Evolutionary conservation across 2,113 vertebrate genomes (phyloP).

Genomic region (Gobiocypris rarus): DNA sequence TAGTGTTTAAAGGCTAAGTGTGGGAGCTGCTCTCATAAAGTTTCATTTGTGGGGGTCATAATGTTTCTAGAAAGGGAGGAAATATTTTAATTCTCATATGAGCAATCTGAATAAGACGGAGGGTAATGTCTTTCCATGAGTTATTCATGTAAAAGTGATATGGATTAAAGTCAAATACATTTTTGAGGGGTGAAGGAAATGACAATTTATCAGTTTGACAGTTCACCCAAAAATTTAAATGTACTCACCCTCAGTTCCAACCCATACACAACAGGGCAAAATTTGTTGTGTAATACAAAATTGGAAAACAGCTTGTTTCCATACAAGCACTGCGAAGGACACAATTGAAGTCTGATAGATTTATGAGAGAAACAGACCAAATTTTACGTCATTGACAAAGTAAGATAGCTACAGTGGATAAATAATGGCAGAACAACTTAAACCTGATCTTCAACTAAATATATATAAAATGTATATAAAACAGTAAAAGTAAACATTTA

Average conservation of each 20-base stretch:
- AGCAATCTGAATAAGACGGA: background rate
- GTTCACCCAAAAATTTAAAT: background rate
- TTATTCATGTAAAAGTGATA: background rate
- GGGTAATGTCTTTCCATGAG: background rate
- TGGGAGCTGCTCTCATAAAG: background rate
- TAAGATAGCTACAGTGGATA: too few species aligned
- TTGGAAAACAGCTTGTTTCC: too few species aligned
- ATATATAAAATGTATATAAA: background rate
- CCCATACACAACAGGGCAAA: too few species aligned
- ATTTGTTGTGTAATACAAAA: too few species aligned
- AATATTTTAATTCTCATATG: background rate
- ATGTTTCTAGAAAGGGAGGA: background rate
- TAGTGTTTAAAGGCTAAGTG: slow-evolving; percentile 7
- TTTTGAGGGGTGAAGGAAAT: background rate
- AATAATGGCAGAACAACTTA: background rate
- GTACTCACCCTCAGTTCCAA: background rate
- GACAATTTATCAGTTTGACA: too few species aligned
- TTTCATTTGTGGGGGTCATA: background rate
- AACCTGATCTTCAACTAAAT: background rate
- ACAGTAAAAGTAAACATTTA: background rate
- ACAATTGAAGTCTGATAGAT: background rate
- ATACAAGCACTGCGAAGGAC: too few species aligned
- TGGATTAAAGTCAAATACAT: slow-evolving; percentile 18
- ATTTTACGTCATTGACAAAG: too few species aligned
- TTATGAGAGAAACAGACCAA: background rate